Evolutionary conservation across 1,140 invertebrate species (phyloP).

Genomic region (Drosophila nasuta): DNA sequence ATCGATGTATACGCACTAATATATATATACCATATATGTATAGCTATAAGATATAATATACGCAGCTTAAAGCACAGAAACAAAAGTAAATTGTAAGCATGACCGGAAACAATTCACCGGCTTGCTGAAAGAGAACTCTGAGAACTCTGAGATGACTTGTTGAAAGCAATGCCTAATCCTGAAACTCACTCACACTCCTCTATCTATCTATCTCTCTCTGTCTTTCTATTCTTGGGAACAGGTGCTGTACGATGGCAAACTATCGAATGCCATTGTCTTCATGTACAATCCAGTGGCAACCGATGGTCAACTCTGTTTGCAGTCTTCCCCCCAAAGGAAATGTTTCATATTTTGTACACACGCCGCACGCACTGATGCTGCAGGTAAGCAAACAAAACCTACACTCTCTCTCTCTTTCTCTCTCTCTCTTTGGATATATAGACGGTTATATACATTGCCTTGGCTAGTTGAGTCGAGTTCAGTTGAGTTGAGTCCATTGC

Average conservation of each 20-base stretch:
- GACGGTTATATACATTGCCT: slow-evolving; percentile 13
- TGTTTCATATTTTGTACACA: slow-evolving; percentile 98
- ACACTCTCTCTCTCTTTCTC: neutral
- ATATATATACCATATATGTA: slow-evolving; percentile 25
- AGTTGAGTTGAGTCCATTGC: slow-evolving; percentile 28
- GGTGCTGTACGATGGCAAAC: slow-evolving; percentile 99
- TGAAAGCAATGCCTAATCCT: slow-evolving; percentile 59
- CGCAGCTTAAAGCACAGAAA: slow-evolving; percentile 49
- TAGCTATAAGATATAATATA: slow-evolving; percentile 13
- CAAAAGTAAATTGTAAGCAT: slow-evolving; percentile 62
- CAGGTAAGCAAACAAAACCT: slow-evolving; percentile 89
- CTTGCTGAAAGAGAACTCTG: slow-evolving; percentile 16
- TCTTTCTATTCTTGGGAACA: slow-evolving; percentile 84
- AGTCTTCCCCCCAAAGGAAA: slow-evolving; percentile 99
- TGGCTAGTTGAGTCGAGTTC: slow-evolving; percentile 19
- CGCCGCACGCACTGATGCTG: slow-evolving; percentile 99
- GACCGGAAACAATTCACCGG: slow-evolving; percentile 52
- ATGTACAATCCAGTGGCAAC: slow-evolving; percentile 99
- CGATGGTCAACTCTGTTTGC: slow-evolving; percentile 98
- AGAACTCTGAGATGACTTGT: slow-evolving; percentile 46
- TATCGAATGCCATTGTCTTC: slow-evolving; percentile 98
- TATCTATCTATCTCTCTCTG: slow-evolving; percentile 30
- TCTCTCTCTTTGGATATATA: neutral
- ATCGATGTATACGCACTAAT: slow-evolving; percentile 25
- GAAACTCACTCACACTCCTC: slow-evolving; percentile 6